Base-by-base conservation (phyloP, 2,797 vertebrate species). In the Rhodeus uyekii region DNA sequence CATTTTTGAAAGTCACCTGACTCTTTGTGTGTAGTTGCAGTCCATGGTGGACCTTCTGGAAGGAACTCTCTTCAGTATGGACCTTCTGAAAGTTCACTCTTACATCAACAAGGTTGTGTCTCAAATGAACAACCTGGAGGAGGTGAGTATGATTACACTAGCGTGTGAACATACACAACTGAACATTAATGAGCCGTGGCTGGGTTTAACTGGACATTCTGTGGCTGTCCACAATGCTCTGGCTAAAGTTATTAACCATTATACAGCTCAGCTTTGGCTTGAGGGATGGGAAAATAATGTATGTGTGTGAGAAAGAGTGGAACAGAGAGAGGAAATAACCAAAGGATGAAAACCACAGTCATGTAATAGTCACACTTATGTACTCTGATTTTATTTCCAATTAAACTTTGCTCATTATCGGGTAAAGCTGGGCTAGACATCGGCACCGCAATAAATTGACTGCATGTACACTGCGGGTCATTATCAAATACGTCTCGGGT, bases 21-120 rank as follows among this genome's bases (percentile, higher is more conserved):
- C 39, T 87, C 74, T 91, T 85, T 83, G 85, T 90, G 84, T 83
- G 4, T 92, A 99, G 98, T 94, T 99, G 85, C 97, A 99, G 83
- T 96, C 97, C 5, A 97, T 99, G 96, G 96, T 97, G 88, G 97
- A 99, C 81, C 95, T 99, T 63, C 93, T 99, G 1, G 97, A 99
- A 90, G 97, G 97, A 61, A 96, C 97, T 0, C 92, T 99, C 24
- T 99, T 96, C 93, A 99, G 97, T 91, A 95, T 99, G 96, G 97
- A 99, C 87, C 92, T 99, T 78, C 91, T 99, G 94, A 99, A 98
- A 89, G 96, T 99, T 61, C 98, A 98, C 78, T 96, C 97, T 36
- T 99, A 99, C 88, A 95, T 99, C 91, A 96, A 91, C 90, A 97
- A 97, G 89, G 96, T 99, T 82, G 91, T 97, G 86, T 95, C 96